phyloP scores from a whole-genome alignment of 2,797 vertebrate species.

The Halcyon chelicuti region DNA sequence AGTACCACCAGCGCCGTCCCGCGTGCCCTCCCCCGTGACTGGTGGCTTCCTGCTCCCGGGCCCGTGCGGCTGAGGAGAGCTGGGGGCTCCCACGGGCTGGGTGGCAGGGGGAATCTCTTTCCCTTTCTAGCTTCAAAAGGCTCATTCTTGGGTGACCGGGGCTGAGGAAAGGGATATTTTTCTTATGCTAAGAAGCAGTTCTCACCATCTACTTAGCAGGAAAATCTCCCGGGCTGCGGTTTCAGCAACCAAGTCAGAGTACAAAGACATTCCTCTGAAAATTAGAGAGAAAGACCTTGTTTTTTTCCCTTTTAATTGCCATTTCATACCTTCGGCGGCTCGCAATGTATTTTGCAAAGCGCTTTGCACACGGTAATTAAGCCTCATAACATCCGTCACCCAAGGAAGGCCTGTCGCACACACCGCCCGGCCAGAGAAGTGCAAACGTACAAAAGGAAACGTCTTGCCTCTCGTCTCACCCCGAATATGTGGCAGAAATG shows the following conservation, averaged over 20 bases:
- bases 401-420: not conserved
- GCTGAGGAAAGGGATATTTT: not conserved
- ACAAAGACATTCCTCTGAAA: conserved; percentile 55
- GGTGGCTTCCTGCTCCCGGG: not conserved
- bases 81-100: not conserved
- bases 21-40: not conserved
- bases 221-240: not conserved
- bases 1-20: not conserved
- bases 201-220: conserved; percentile 10
- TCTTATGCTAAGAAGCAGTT: not conserved
- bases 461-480: not conserved
- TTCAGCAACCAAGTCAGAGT: not conserved
- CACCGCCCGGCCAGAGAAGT: not conserved
- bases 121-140: not conserved
- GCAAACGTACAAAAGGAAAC: not conserved
- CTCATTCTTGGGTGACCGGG: not conserved
- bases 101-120: not conserved
- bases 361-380: not conserved
- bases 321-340: not conserved
- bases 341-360: not conserved
- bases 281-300: conserved; percentile 41
- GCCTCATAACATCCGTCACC: not conserved
- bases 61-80: not conserved
- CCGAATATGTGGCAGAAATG: not conserved
- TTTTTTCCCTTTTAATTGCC: conserved; percentile 42